A percentile compares a stretch with the other conserved stretches of the same genome.
Evolutionary conservation across 2,888 invertebrate genomes (phyloP).

Genomic region (Chloroclystis v-ata): DNA sequence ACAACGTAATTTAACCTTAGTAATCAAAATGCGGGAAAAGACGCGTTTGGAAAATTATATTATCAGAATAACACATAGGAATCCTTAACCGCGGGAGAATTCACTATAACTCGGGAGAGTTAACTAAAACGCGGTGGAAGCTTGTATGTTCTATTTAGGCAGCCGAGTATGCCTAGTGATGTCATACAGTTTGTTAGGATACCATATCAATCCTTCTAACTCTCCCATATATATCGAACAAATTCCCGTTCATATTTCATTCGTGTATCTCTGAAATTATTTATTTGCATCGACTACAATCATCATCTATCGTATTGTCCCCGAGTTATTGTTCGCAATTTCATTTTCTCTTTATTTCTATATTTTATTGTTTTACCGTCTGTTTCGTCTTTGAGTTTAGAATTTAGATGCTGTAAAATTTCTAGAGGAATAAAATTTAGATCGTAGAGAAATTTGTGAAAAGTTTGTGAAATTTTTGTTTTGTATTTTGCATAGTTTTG

Average conservation of each 20-base stretch:
- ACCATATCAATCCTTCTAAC: slow-evolving; percentile 35
- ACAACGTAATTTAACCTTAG: no score
- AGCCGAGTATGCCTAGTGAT: no score
- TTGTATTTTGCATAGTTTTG: no score
- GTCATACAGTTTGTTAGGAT: slow-evolving; percentile 3
- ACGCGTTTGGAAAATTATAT: no score
- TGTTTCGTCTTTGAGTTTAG: background rate
- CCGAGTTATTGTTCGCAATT: slow-evolving; percentile 26
- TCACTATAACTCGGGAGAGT: no score
- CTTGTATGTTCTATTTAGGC: no score
- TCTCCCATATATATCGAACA: slow-evolving; percentile 52
- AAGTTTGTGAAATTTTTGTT: background rate
- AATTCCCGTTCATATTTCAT: slow-evolving; percentile 62
- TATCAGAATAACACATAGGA: no score
- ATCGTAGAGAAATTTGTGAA: background rate
- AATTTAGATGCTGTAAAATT: background rate
- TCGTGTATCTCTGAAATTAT: slow-evolving; percentile 56
- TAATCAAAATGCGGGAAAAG: no score
- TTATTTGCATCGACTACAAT: slow-evolving; percentile 41
- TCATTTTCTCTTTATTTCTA: slow-evolving; percentile 15
- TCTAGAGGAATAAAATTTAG: background rate
- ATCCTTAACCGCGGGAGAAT: no score
- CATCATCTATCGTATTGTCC: slow-evolving; percentile 33
- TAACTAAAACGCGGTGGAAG: no score
- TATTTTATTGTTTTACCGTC: background rate